These are phyloP conservation scores for Ochropleura leucogaster DNA, from an alignment of 2,888 invertebrate species.

Conservation along the genomic window DNA sequence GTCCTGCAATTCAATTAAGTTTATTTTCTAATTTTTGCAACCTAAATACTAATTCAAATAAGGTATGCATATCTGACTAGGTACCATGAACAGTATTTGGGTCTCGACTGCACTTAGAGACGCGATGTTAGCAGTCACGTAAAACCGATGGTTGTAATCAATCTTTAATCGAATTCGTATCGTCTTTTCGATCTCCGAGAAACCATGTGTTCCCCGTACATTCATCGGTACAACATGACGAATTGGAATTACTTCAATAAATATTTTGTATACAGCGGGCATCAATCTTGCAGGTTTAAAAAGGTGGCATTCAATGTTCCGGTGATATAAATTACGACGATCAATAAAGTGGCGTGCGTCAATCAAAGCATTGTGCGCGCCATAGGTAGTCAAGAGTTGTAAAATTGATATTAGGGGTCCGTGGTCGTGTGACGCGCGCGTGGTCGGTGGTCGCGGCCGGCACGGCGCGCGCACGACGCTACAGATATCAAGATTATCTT, in stretches of 20 bases:
- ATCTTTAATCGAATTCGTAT: conserved; percentile 84
- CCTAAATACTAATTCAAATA: conserved; percentile 19
- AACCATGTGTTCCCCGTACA: conserved; percentile 58
- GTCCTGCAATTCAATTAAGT: conserved; percentile 17
- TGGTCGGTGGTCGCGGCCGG: conserved; percentile 65
- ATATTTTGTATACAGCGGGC: conserved; percentile 58
- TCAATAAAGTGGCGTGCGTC: conserved; percentile 72
- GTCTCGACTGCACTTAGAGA: conserved; percentile 60
- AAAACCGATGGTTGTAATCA: conserved; percentile 79
- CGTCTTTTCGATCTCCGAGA: conserved; percentile 77
- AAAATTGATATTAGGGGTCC: conserved; percentile 66
- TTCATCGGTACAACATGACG: conserved; percentile 53
- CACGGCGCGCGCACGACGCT: conserved; percentile 56
- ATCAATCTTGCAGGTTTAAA: conserved; percentile 72
- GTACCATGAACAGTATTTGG: conserved; percentile 42
- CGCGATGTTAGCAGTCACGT: conserved; percentile 64
- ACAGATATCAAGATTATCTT: conserved; percentile 74
- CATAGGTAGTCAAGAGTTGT: conserved; percentile 65
- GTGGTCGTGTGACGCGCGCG: conserved; percentile 56
- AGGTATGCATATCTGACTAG: background rate
- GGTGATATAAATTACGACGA: conserved; percentile 73
- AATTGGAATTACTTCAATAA: conserved; percentile 62
- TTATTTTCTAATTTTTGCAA: conserved; percentile 16
- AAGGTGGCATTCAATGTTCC: conserved; percentile 72
- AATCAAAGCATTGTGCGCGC: conserved; percentile 67